A percentile compares a stretch with the other conserved stretches of the same genome.
Evolutionary conservation across 2,888 invertebrate genomes (phyloP).

Genomic region (Bombyx huttoni): DNA sequence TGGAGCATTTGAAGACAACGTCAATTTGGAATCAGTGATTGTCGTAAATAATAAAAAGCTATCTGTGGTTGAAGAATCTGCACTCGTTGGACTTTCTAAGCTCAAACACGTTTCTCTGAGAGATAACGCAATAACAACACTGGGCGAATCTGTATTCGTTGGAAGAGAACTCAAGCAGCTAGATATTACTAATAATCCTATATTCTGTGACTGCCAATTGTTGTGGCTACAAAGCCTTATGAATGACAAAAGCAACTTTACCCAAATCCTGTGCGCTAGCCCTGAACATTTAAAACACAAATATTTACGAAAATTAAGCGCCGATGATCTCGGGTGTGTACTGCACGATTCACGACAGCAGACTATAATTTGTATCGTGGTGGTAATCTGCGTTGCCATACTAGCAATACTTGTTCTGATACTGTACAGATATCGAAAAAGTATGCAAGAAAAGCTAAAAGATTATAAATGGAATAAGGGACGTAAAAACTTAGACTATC

Average conservation of each 20-base stretch:
- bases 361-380: conserved; percentile 82
- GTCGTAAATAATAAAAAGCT: conserved; percentile 85
- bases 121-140: conserved; percentile 82
- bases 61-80: conserved; percentile 80
- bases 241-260: conserved; percentile 77
- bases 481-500: conserved; percentile 89
- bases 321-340: conserved; percentile 86
- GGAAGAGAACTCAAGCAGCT: conserved; percentile 83
- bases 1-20: conserved; percentile 84
- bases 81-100: conserved; percentile 84
- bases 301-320: conserved; percentile 76
- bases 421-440: conserved; percentile 84
- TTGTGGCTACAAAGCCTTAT: conserved; percentile 85
- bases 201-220: conserved; percentile 85
- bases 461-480: conserved; percentile 87
- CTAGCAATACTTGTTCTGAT: conserved; percentile 81
- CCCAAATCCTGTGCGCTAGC: conserved; percentile 79
- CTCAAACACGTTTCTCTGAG: conserved; percentile 81
- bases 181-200: conserved; percentile 86
- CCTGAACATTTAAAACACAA: conserved; percentile 82
- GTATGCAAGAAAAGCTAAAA: conserved; percentile 85
- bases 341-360: conserved; percentile 85
- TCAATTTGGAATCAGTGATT: conserved; percentile 83
- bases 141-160: conserved; percentile 85
- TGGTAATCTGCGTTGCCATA: conserved; percentile 81